These are phyloP conservation scores for Ceyx erithaca DNA, from an alignment of 2,797 vertebrate species.

Conservation along the genomic window DNA sequence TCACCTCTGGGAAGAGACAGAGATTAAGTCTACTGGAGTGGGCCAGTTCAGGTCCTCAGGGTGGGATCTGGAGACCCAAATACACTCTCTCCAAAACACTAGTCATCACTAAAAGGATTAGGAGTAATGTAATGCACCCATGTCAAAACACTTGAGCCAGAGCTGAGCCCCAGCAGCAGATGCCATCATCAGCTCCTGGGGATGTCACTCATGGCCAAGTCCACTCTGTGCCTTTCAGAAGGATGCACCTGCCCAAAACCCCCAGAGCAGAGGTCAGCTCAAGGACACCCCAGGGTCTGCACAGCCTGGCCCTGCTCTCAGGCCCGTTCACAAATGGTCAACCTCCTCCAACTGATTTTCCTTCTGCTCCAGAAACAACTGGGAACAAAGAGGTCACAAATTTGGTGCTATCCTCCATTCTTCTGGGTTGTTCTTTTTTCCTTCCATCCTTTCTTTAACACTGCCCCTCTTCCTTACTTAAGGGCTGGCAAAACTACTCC, in stretches of 20 bases:
- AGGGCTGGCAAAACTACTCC: neutral
- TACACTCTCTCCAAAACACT: neutral
- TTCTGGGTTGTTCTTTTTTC: neutral
- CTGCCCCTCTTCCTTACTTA: neutral
- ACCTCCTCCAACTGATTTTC: neutral
- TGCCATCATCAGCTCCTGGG: neutral
- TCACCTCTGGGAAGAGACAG: fast-evolving
- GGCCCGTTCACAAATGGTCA: neutral
- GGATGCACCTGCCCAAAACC: neutral
- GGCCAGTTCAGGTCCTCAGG: neutral
- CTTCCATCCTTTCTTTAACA: neutral
- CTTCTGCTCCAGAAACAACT: neutral
- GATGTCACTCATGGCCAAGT: neutral
- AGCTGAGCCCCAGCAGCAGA: neutral
- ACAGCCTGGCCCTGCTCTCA: fast-evolving
- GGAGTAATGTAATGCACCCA: fast-evolving
- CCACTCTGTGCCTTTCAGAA: neutral
- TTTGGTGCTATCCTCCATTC: neutral
- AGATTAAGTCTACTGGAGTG: neutral
- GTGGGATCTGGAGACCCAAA: neutral
- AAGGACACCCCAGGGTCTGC: neutral
- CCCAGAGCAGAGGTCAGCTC: neutral
- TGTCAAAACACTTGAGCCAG: neutral
- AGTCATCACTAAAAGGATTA: neutral
- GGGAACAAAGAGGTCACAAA: neutral